Evolutionary conservation across 2,888 invertebrate genomes (phyloP).

Genomic region (Spodoptera exigua): DNA sequence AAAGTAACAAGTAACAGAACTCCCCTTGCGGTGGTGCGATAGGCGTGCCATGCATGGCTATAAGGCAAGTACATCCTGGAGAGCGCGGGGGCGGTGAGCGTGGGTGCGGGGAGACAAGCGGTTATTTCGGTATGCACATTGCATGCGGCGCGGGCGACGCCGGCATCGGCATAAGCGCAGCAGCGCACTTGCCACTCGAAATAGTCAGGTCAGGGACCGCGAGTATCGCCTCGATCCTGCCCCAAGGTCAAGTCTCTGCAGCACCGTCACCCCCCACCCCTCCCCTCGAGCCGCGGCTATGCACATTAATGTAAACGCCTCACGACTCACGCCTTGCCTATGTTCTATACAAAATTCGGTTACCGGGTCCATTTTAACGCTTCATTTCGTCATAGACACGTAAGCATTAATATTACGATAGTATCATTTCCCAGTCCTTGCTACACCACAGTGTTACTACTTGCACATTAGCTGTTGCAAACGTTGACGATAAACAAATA

Average conservation of each 20-base stretch:
- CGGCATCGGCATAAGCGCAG: constrained; percentile 67
- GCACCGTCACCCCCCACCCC: constrained; percentile 66
- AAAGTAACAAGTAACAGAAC: constrained; percentile 71
- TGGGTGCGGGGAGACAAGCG: constrained; percentile 76
- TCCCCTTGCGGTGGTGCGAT: constrained; percentile 70
- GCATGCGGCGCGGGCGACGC: constrained; percentile 74
- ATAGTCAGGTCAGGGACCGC: constrained; percentile 90
- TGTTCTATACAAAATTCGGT: constrained; percentile 57
- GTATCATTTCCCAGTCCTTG: neutral
- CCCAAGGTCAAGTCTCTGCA: constrained; percentile 88
- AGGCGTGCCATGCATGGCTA: constrained; percentile 79
- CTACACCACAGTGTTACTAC: neutral
- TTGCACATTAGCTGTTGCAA: constrained; percentile 52
- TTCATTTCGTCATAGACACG: constrained; percentile 38
- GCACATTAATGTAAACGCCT: constrained; percentile 72
- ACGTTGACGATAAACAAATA: constrained; percentile 52
- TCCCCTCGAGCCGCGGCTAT: constrained; percentile 60
- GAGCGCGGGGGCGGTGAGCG: constrained; percentile 62
- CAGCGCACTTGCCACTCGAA: constrained; percentile 88
- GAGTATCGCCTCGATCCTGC: constrained; percentile 86
- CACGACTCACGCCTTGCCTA: constrained; percentile 69
- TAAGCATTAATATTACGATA: constrained; percentile 8
- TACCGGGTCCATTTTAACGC: constrained; percentile 54
- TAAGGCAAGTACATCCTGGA: constrained; percentile 79
- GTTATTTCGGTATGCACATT: constrained; percentile 90